phyloP scores from a whole-genome alignment of 2,113 vertebrate genomes.

The Rhinopithecus roxellana region DNA sequence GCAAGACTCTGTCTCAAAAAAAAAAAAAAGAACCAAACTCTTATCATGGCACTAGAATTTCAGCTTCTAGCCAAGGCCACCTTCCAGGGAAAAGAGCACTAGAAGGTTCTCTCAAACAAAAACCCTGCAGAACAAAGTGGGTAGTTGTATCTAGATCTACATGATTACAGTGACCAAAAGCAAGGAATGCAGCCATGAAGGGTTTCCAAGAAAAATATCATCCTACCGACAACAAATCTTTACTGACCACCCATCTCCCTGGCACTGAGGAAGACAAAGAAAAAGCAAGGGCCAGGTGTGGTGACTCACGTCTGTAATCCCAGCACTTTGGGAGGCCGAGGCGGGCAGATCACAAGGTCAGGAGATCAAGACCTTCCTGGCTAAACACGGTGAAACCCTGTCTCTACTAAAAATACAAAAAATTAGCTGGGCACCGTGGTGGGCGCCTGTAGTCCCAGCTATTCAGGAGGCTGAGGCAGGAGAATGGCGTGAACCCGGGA shows the following conservation, averaged over 20 bases:
- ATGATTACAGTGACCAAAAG: background rate
- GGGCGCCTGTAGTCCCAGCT: too few species aligned
- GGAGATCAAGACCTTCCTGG: too few species aligned
- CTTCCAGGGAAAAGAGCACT: background rate
- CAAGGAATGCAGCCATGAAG: background rate
- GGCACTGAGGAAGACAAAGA: background rate
- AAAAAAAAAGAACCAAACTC: background rate
- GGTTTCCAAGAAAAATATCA: background rate
- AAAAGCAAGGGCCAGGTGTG: accelerated
- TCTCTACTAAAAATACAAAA: too few species aligned
- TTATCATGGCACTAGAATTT: background rate
- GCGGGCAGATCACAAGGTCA: too few species aligned
- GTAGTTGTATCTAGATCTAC: background rate
- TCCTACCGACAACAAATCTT: background rate
- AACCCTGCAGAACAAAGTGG: background rate
- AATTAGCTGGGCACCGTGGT: accelerated
- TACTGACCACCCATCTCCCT: background rate
- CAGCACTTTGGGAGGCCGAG: too few species aligned
- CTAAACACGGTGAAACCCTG: too few species aligned
- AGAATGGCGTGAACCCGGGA: accelerated
- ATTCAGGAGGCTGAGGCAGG: too few species aligned
- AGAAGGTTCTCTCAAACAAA: too few species aligned
- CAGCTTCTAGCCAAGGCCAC: background rate
- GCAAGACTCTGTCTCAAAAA: too few species aligned
- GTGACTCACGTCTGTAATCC: too few species aligned